Evolutionary conservation across 2,797 vertebrate species (phyloP), one percentile per base, ranked within the genome.

Genomic region (Thripadectes ignobilis): DNA sequence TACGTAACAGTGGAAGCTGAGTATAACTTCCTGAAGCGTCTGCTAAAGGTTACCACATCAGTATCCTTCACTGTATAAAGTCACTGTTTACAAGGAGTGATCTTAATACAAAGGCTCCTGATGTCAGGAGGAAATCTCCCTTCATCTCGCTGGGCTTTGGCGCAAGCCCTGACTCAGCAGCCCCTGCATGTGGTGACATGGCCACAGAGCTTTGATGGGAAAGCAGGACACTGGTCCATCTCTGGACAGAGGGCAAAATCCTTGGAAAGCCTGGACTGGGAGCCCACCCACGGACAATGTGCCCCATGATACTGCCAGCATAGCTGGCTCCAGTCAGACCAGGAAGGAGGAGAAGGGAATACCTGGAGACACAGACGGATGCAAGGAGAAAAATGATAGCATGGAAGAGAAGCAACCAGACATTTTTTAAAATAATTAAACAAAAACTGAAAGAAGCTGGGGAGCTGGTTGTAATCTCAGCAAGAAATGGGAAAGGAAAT

Each of bases 291-390:
- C 7, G 0, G 0, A 24, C 12, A 1, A 8, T 2, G 6, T 17
- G 36, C 20, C 22, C 30, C 4, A 2, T 14, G 41, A 36, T 6
- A 3, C 4, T 2, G 27, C 39, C 59, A 27, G 2, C 0, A 2
- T 1, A 1, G 59, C 39, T 34, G 9, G 13, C 38, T 41, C 26
- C 0, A 0, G 45, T 8, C 5, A 3, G 18, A 27, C 4, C 6
- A 1, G 2, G 30, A 58, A 21, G 29, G 32, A 0, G 1, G 30
- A 12, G 19, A 34, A 4, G 15, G 49, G 18, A 43, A 24, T 1
- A 46, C 14, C 45, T 45, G 9, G 38, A 49, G 36, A 21, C 19
- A 12, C 30, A 6, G 26, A 13, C 11, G 66, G 30, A 9, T 2
- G 9, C 23, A 38, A 41, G 9, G n/a, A 41, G 16, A 30, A 78